Evolutionary conservation across 2,888 invertebrate species (phyloP).

Genomic region (Apoderus coryli): DNA sequence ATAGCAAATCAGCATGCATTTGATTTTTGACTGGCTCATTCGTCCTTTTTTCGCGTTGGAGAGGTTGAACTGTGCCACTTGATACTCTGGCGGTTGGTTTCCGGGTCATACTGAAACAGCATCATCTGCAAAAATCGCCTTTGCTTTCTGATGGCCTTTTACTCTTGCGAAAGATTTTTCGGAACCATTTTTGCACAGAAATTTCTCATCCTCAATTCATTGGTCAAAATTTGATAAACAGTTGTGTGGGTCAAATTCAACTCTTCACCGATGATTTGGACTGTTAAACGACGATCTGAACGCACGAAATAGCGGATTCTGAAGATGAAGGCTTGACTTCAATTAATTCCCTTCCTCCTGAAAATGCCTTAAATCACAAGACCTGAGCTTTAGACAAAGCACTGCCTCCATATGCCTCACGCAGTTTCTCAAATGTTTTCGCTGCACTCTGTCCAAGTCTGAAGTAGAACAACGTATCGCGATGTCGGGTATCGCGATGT

Average conservation of each 20-base stretch:
- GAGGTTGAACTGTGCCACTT: constrained; percentile 6
- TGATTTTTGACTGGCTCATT: constrained; percentile 9
- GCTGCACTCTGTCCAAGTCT: too few species aligned
- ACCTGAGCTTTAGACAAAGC: too few species aligned
- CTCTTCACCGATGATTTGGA: background rate
- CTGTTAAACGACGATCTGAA: constrained; percentile 1
- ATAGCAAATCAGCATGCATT: constrained; percentile 9
- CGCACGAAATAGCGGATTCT: too few species aligned
- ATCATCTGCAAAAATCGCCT: constrained; percentile 5
- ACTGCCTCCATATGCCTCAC: too few species aligned
- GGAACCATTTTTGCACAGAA: constrained; percentile 13
- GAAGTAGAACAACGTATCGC: too few species aligned
- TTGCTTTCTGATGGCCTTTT: constrained; percentile 11
- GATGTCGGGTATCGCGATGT: too few species aligned
- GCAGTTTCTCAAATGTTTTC: too few species aligned
- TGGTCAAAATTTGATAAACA: constrained; percentile 3
- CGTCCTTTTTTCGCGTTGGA: constrained; percentile 3
- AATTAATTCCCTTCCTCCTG: too few species aligned
- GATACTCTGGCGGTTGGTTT: constrained; percentile 1
- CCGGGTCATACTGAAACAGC: constrained; percentile 2
- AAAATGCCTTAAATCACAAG: too few species aligned
- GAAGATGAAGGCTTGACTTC: too few species aligned
- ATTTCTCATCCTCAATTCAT: constrained; percentile 8
- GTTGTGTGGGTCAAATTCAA: constrained; percentile 1
- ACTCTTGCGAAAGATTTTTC: constrained; percentile 14